Percentiles rank a stretch among this genome's conserved stretches.
phyloP scores from a whole-genome alignment of 2,797 vertebrate genomes.

The Epinephelus awoara region DNA sequence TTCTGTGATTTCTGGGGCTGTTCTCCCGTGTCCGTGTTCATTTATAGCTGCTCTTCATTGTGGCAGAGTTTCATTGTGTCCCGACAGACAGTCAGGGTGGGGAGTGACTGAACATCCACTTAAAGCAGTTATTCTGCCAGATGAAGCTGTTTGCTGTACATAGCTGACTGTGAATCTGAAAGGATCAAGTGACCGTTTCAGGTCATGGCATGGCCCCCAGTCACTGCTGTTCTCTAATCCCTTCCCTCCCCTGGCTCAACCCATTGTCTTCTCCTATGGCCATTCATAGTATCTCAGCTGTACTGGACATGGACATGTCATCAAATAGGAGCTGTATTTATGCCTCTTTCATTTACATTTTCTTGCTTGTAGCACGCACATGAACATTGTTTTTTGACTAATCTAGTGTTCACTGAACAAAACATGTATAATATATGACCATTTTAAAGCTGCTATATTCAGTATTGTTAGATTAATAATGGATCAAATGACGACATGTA shows the following conservation, averaged over 20 bases:
- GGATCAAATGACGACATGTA: background rate
- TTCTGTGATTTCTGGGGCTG: conserved; percentile 89
- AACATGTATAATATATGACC: background rate
- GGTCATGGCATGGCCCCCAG: conserved; percentile 84
- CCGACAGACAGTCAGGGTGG: conserved; percentile 70
- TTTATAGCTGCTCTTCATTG: conserved; percentile 90
- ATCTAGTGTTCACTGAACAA: background rate
- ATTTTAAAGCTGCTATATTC: background rate
- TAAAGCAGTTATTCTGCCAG: conserved; percentile 84
- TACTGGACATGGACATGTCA: conserved; percentile 40
- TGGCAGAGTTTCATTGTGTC: conserved; percentile 86
- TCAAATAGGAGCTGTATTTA: conserved; percentile 44
- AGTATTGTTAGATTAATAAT: background rate
- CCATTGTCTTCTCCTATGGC: conserved; percentile 79
- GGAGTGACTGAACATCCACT: conserved; percentile 68
- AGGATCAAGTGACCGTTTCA: conserved; percentile 79
- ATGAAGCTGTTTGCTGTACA: conserved; percentile 87
- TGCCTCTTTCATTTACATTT: conserved; percentile 6
- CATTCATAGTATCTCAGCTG: conserved; percentile 67
- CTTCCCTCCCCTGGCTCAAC: conserved; percentile 60
- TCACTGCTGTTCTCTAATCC: conserved; percentile 72
- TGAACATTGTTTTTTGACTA: too few relatives aligned
- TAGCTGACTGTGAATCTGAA: conserved; percentile 86
- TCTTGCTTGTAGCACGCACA: background rate
- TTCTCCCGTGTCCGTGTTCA: conserved; percentile 89